Evolutionary conservation across 2,113 vertebrate genomes (phyloP).

Genomic region (Oncorhynchus nerka): DNA sequence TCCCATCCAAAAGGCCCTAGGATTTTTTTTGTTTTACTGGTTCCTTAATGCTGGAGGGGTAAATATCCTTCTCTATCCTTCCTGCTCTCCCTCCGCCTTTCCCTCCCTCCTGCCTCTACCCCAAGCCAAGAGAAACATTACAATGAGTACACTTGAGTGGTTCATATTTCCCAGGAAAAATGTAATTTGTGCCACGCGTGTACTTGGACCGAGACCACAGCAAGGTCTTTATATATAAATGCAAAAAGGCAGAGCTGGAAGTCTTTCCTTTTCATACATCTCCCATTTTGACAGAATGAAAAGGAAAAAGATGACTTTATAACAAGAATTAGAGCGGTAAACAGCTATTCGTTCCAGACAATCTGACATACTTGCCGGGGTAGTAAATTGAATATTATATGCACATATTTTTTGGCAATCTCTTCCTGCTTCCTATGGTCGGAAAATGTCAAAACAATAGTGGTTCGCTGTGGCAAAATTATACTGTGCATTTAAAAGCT

Average conservation of each 20-base stretch:
- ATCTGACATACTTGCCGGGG: too few species aligned
- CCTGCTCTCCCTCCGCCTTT: background rate
- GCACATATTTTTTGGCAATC: too few species aligned
- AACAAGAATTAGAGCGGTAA: too few species aligned
- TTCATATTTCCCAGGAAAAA: slow-evolving; percentile 60
- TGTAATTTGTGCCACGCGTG: slow-evolving; percentile 49
- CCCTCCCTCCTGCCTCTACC: background rate
- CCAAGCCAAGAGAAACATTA: slow-evolving; percentile 43
- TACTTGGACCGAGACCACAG: slow-evolving; percentile 51
- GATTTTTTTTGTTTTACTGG: too few species aligned
- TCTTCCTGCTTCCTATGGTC: too few species aligned
- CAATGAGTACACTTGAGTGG: slow-evolving; percentile 20
- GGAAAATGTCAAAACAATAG: too few species aligned
- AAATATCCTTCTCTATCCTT: slow-evolving; percentile 6
- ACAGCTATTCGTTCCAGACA: too few species aligned
- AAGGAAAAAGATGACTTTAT: slow-evolving; percentile 14
- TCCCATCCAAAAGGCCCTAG: too few species aligned
- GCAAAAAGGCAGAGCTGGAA: slow-evolving; percentile 30
- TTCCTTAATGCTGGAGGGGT: background rate
- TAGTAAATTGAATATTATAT: too few species aligned
- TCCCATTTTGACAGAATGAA: slow-evolving; percentile 1
- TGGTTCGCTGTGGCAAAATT: too few species aligned
- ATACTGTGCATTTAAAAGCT: too few species aligned
- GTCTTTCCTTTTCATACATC: slow-evolving; percentile 1
- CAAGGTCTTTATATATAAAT: slow-evolving; percentile 40